These are phyloP conservation scores for Drosophila eugracilis DNA, from an alignment of 1,140 invertebrate species.

Conservation along the genomic window DNA sequence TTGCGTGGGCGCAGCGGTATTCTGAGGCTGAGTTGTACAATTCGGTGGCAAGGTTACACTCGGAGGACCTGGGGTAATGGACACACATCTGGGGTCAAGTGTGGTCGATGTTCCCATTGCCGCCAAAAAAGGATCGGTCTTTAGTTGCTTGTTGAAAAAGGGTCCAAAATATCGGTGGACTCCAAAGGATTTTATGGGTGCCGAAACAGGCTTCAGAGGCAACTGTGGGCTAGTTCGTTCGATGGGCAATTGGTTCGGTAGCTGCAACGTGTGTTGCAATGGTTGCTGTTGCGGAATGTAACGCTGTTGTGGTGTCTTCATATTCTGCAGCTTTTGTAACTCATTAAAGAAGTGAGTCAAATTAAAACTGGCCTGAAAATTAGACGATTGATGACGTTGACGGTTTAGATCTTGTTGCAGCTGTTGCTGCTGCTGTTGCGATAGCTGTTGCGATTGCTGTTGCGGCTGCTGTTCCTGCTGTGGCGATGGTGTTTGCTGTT, in stretches of 20 bases:
- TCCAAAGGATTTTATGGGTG: conserved; percentile 10
- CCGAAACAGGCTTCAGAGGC: conserved; percentile 1
- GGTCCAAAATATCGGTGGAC: conserved; percentile 40
- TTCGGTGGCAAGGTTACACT: neutral
- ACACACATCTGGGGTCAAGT: conserved; percentile 53
- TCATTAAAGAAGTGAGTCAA: conserved; percentile 53
- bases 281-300: conserved; percentile 5
- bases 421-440: conserved; percentile 5
- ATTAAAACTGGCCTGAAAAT: conserved; percentile 48
- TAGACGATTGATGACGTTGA: conserved; percentile 1
- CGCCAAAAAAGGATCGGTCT: conserved; percentile 30
- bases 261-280: neutral
- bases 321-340: conserved; percentile 45
- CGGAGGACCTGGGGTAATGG: conserved; percentile 25
- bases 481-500: conserved; percentile 9
- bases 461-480: neutral
- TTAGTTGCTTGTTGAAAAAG: conserved; percentile 28
- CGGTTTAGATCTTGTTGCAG: conserved; percentile 1
- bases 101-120: conserved; percentile 13
- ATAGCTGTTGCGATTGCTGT: neutral
- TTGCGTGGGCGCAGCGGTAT: too few relatives aligned
- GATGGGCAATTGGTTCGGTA: conserved; percentile 4
- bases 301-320: conserved; percentile 15
- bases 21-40: neutral
- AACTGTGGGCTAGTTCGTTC: neutral